Evolutionary conservation across 2,797 vertebrate genomes (phyloP), one percentile per base, ranked within the genome.

Genomic region (Cirrhinus mrigala): DNA sequence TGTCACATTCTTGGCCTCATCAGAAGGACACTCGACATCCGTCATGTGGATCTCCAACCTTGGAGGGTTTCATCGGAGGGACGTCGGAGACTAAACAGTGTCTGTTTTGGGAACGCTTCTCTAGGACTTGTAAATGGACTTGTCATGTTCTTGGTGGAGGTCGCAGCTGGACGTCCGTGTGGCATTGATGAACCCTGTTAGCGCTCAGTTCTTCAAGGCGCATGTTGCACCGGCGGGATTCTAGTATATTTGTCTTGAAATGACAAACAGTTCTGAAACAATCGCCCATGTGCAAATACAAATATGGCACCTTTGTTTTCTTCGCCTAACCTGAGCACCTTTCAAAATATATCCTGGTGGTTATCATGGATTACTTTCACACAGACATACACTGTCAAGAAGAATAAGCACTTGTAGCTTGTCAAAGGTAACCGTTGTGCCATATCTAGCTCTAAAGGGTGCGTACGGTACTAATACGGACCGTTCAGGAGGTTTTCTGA

Each of bases 41-140:
- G 0, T 46, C 56, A 62, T 46, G 6, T 3, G 3, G 6, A n/a
- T 79, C 24, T 48, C 40, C 44, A 29, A 29, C 77, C 58, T 76
- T n/a, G 5, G 1, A 33, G 40, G 24, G 48, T 75, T n/a, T 4
- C 44, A 11, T 46, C 44, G 58, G 60, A 50, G 27, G 33, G 48
- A 52, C 44, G 12, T 76, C 56, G 16, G 50, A 64, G 56, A 58
- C 20, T 54, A 77, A 66, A 40, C 48, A 24, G 80, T 10, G 27
- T 54, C 48, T 40, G 79, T 81, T 83, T 44, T 29, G 56, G 27
- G 69, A 85, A 33, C 3, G 18, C 33, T 73, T 79, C 64, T 66
- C 56, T 18, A 60, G 87, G 81, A 87, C 2, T 75, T 90, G 90
- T 88, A 86, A 94, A 93, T 93, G 91, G 92, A 93, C 83, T 89